A percentile compares a stretch with the other conserved stretches of the same genome.
Conservation (phyloP, 1,140 invertebrate genomes). For the Dermatophagoides farinae region DNA sequence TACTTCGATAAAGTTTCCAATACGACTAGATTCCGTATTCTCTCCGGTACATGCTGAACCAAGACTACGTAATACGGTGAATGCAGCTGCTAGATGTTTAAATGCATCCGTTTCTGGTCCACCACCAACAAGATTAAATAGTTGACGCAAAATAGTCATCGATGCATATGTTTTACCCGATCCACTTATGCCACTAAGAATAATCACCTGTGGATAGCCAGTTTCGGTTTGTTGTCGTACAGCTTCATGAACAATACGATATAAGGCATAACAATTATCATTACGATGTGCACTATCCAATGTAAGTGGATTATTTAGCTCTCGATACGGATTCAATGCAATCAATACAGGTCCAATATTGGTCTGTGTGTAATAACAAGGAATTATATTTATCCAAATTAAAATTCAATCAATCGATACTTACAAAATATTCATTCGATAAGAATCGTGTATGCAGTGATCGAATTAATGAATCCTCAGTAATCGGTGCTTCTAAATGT, state of each 20-base stretch:
- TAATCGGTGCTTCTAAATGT: conserved; percentile 68
- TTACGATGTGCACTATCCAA: conserved; percentile 52
- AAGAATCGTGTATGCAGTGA: conserved; percentile 69
- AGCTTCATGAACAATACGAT: conserved; percentile 69
- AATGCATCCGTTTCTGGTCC: conserved; percentile 87
- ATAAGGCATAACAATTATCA: conserved; percentile 46
- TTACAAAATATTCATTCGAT: conserved; percentile 66
- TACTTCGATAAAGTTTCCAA: conserved; percentile 87
- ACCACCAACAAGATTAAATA: conserved; percentile 78
- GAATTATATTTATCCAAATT: background rate
- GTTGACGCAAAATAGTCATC: conserved; percentile 64
- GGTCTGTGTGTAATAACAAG: conserved; percentile 44
- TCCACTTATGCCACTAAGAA: conserved; percentile 73
- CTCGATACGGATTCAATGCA: conserved; percentile 65
- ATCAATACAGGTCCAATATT: conserved; percentile 75
- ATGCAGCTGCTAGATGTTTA: conserved; percentile 78
- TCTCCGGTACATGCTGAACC: conserved; percentile 69
- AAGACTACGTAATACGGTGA: conserved; percentile 72
- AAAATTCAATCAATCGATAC: conserved; percentile 24
- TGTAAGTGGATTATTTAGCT: conserved; percentile 64
- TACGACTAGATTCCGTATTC: conserved; percentile 79
- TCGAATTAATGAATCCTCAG: conserved; percentile 74
- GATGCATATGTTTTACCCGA: conserved; percentile 87
- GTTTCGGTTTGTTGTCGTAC: conserved; percentile 79
- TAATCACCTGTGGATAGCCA: conserved; percentile 81